phyloP scores from a whole-genome alignment of 2,888 invertebrate species.

The Gymnocheta viridis region DNA sequence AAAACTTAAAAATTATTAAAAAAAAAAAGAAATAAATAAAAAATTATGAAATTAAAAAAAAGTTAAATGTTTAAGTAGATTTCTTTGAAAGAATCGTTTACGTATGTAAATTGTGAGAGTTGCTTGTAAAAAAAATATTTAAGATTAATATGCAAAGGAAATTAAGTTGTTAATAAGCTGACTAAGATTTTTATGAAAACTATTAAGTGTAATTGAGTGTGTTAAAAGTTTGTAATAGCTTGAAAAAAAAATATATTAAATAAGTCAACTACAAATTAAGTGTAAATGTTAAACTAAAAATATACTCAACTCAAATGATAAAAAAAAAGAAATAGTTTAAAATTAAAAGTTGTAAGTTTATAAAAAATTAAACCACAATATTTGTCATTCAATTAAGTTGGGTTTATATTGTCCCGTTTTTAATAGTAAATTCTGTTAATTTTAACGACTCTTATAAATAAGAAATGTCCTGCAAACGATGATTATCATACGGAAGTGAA shows the following conservation, averaged over 20 bases:
- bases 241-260: conserved; percentile 28
- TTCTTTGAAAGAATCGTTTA: conserved; percentile 30
- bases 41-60: conserved; percentile 27
- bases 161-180: conserved; percentile 13
- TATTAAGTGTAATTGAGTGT: conserved; percentile 61
- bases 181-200: conserved; percentile 30
- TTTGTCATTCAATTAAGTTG: neutral
- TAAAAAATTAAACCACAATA: neutral
- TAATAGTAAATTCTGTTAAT: neutral
- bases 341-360: conserved; percentile 16
- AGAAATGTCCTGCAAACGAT: too few species aligned
- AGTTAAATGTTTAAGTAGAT: conserved; percentile 16
- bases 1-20: conserved; percentile 52
- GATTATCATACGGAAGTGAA: too few species aligned
- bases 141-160: conserved; percentile 15
- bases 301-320: neutral
- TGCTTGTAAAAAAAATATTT: neutral
- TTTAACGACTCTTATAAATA: neutral
- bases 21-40: conserved; percentile 30
- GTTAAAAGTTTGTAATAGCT: conserved; percentile 66
- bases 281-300: conserved; percentile 28
- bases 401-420: conserved; percentile 5
- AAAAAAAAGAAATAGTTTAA: neutral
- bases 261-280: neutral
- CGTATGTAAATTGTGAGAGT: neutral